These are phyloP conservation scores for Zaprionus lineosus DNA, from an alignment of 2,888 invertebrate species.

Conservation along the genomic window DNA sequence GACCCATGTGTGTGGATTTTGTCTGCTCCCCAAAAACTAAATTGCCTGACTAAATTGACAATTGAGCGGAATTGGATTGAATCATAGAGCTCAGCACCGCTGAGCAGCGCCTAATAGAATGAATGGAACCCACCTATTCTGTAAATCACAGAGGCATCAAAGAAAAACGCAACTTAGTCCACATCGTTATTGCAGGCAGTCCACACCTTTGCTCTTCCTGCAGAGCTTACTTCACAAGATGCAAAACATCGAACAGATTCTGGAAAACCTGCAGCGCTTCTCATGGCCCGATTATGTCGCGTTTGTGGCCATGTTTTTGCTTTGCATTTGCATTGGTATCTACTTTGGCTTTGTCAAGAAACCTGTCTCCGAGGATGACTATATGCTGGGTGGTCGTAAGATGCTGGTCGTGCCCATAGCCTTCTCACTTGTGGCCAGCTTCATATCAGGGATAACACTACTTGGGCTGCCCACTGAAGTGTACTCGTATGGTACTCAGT, in stretches of 20 bases:
- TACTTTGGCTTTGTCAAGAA: slow-evolving; percentile 90
- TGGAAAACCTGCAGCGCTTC: slow-evolving; percentile 81
- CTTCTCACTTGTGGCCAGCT: slow-evolving; percentile 92
- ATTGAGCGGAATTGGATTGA: slow-evolving; percentile 73
- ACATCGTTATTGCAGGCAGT: slow-evolving; percentile 8
- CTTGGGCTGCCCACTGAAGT: slow-evolving; percentile 91
- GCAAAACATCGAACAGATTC: slow-evolving; percentile 80
- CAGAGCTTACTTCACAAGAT: slow-evolving; percentile 46
- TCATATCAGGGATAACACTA: slow-evolving; percentile 90
- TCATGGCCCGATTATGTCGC: slow-evolving; percentile 82
- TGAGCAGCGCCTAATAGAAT: slow-evolving; percentile 37
- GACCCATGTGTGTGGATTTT: slow-evolving; percentile 34
- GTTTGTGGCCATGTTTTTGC: slow-evolving; percentile 86
- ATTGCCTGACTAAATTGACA: slow-evolving; percentile 73
- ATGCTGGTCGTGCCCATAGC: slow-evolving; percentile 91
- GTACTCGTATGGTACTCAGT: slow-evolving; percentile 91
- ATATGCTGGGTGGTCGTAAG: slow-evolving; percentile 91
- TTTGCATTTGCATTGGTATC: slow-evolving; percentile 89
- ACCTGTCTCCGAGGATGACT: slow-evolving; percentile 86
- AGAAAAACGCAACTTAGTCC: slow-evolving; percentile 22
- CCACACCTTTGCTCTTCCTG: neutral
- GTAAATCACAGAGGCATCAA: slow-evolving; percentile 41
- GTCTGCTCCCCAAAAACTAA: slow-evolving; percentile 56
- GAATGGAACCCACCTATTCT: slow-evolving; percentile 45
- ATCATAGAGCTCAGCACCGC: slow-evolving; percentile 41